phyloP scores from a whole-genome alignment of 1,140 invertebrate genomes.

The Pristionchus pacificus region DNA sequence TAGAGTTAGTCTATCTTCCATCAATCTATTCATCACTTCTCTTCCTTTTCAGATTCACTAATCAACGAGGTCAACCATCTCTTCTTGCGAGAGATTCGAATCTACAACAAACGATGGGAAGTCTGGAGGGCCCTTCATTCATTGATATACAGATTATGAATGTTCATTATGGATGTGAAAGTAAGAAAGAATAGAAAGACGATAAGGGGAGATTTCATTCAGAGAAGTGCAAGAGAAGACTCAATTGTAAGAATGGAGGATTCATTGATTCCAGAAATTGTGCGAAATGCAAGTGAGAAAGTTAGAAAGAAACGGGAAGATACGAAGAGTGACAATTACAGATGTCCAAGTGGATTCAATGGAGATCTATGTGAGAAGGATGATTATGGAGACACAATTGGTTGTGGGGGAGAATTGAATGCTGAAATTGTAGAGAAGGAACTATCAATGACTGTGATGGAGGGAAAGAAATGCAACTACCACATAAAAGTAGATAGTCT shows the following conservation, averaged over 20 bases:
- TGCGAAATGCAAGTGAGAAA: constrained; percentile 19
- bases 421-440: neutral
- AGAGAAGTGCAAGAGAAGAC: constrained; percentile 13
- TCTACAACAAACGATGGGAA: constrained; percentile 29
- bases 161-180: constrained; percentile 21
- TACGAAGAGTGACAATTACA: neutral
- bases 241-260: constrained; percentile 26
- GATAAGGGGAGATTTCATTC: neutral
- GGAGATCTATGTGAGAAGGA: constrained; percentile 19
- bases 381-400: constrained; percentile 2
- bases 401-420: constrained; percentile 3
- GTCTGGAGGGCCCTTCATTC: constrained; percentile 28
- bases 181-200: neutral
- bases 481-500: constrained; percentile 16
- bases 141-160: constrained; percentile 27
- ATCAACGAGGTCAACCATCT: constrained; percentile 7
- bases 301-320: neutral
- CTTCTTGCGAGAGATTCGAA: constrained; percentile 24
- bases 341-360: constrained; percentile 25
- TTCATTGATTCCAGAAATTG: constrained; percentile 22
- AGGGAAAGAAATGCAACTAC: constrained; percentile 26
- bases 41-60: constrained; percentile 20
- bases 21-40: neutral
- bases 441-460: neutral
- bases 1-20: constrained; percentile 13